A percentile compares a stretch with the other conserved stretches of the same genome.
Evolutionary conservation across 2,797 vertebrate species (phyloP).

Genomic region (Peromyscus eremicus): DNA sequence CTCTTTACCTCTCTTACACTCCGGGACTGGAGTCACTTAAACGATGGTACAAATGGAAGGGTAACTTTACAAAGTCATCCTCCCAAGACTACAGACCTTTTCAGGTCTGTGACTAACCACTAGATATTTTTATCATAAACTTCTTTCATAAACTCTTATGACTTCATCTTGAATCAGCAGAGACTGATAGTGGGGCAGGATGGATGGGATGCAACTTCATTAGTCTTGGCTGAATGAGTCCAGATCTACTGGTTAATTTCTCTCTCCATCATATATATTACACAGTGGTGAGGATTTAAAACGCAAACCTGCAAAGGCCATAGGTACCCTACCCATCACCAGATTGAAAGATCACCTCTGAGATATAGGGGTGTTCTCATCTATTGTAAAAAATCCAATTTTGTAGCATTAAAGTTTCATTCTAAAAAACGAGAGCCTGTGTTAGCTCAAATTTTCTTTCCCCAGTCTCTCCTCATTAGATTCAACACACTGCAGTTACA

Average conservation of each 20-base stretch:
- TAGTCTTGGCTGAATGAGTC: neutral
- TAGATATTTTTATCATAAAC: neutral
- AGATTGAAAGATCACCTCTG: conserved; percentile 34
- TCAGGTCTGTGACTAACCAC: neutral
- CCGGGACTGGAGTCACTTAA: neutral
- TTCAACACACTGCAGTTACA: neutral
- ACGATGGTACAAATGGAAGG: neutral
- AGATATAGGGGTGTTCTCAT: conserved; percentile 22
- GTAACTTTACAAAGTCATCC: neutral
- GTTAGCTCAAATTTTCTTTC: neutral
- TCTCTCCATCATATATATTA: neutral
- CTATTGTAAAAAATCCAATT: conserved; percentile 25
- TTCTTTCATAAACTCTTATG: neutral
- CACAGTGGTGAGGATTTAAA: neutral
- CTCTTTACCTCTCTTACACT: neutral
- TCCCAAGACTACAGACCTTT: neutral
- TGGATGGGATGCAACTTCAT: neutral
- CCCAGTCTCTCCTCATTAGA: neutral
- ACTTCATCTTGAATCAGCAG: neutral
- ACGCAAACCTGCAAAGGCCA: neutral
- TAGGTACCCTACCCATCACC: too few species aligned
- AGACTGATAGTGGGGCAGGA: neutral
- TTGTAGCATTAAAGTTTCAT: conserved; percentile 28
- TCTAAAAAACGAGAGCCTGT: neutral
- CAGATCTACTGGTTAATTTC: neutral